Evolutionary conservation across 1,140 invertebrate species (phyloP).

Genomic region (Rhynchophorus ferrugineus): DNA sequence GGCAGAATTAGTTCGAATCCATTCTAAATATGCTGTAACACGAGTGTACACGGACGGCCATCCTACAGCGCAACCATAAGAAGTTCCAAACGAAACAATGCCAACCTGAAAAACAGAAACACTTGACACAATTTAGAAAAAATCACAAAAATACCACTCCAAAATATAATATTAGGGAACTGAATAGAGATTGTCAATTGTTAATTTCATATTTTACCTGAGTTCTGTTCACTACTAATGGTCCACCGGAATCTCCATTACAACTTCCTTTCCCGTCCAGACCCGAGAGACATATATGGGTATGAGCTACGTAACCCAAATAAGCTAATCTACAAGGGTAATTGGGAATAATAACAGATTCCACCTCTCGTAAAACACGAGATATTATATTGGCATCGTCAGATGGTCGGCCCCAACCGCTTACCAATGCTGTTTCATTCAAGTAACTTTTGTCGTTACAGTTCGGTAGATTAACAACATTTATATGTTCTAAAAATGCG

Average conservation of each 20-base stretch:
- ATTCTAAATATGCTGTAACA: slow-evolving; percentile 11
- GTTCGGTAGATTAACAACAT: slow-evolving; percentile 41
- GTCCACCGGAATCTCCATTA: slow-evolving; percentile 45
- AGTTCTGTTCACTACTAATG: slow-evolving; percentile 35
- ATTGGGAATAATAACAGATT: slow-evolving; percentile 32
- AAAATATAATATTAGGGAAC: too few relatives aligned
- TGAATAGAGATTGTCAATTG: slow-evolving; percentile 12
- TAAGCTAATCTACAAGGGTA: slow-evolving; percentile 33
- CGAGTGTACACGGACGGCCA: slow-evolving; percentile 42
- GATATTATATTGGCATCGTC: slow-evolving; percentile 35
- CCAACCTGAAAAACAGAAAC: slow-evolving; percentile 42
- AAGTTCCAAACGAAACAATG: slow-evolving; percentile 49
- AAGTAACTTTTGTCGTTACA: slow-evolving; percentile 26
- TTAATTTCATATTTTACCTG: slow-evolving; percentile 14
- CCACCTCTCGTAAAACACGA: slow-evolving; percentile 32
- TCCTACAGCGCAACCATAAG: slow-evolving; percentile 46
- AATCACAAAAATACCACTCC: too few relatives aligned
- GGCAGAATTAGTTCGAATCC: slow-evolving; percentile 7
- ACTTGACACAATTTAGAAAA: background rate
- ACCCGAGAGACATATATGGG: slow-evolving; percentile 45
- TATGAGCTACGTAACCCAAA: slow-evolving; percentile 35
- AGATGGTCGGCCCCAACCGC: slow-evolving; percentile 45
- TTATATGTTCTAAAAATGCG: slow-evolving; percentile 43
- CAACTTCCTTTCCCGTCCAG: slow-evolving; percentile 38
- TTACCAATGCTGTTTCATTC: slow-evolving; percentile 35